Conservation (phyloP, 2,113 vertebrate species). For the Anoura caudifer region DNA sequence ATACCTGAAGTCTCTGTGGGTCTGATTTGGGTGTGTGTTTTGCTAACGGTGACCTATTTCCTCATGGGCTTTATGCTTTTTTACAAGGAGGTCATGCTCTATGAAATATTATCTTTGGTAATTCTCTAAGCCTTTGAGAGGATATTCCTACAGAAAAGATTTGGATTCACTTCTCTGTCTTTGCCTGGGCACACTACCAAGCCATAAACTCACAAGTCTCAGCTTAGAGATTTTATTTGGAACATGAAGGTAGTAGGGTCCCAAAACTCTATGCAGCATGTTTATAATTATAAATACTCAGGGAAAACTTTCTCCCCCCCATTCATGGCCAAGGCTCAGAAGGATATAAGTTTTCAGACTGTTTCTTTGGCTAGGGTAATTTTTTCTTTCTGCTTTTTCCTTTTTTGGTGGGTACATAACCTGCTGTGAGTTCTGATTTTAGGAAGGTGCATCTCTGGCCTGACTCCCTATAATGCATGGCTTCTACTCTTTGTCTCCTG, state of each 20-base stretch:
- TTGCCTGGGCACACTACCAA: neutral
- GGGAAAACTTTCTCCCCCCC: neutral
- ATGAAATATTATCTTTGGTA: neutral
- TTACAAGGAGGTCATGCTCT: neutral
- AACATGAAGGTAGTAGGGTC: neutral
- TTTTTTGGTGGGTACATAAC: neutral
- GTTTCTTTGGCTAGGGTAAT: neutral
- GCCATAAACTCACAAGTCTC: neutral
- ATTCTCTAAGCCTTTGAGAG: neutral
- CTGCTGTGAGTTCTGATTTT: neutral
- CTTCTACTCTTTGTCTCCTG: neutral
- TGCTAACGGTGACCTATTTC: neutral
- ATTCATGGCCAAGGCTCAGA: neutral
- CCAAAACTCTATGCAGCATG: neutral
- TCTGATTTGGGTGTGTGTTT: neutral
- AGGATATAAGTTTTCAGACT: neutral
- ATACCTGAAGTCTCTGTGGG: neutral
- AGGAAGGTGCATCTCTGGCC: neutral
- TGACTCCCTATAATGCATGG: neutral
- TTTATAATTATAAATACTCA: constrained; percentile 18
- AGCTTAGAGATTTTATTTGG: neutral
- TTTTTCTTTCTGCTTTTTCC: neutral
- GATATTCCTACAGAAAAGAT: neutral
- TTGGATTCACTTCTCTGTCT: neutral
- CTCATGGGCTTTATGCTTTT: neutral